Evolutionary conservation across 1,140 invertebrate genomes (phyloP), one percentile per base, ranked within the genome.

Genomic region (Papilio polytes): DNA sequence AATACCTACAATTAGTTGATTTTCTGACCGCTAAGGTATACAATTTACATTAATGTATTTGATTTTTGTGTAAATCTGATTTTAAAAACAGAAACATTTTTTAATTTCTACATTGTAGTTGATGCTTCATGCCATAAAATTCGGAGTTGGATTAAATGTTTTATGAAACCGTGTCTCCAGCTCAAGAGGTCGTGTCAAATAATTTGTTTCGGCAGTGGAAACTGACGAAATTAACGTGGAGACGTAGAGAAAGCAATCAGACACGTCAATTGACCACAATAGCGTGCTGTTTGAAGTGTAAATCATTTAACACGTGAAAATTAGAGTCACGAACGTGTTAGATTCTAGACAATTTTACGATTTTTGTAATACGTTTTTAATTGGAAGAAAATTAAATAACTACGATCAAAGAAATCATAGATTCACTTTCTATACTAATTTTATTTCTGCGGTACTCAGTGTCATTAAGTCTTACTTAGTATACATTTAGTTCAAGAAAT

Each of bases 281-380:
- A 6, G 63, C 63, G 26, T 70, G 63, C 13, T 70, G 22, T 70
- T 63, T 63, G 63, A 70, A 70, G 26, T 70, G 26, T 70, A 70
- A 70, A 70, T 70, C 59, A 26, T 63, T 70, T 70, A 70, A 70
- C 63, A 70, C 63, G 63, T 70, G 13, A 70, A 70, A 70, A 70
- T 31, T 31, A 70, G 26, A 70, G 63, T 70, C 63, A 70, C 63
- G 63, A 70, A 70, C 63, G 26, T 70, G 3, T 13, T 31, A 7
- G 63, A 70, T 36, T 15, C 26, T 36, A 70, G 63, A 70, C 26
- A 6, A 22, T 22, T 59, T n/a, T 22, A 59, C 20, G 56, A 59
- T 22, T 20, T 51, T 18, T 51, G 15, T 51, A 51, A 51, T 51
- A 51, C 3, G 15, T 4, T 51, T 51, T 15, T 56, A 56, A 56